Evolutionary conservation across 2,113 vertebrate genomes (phyloP).

Genomic region (Suricata suricatta): DNA sequence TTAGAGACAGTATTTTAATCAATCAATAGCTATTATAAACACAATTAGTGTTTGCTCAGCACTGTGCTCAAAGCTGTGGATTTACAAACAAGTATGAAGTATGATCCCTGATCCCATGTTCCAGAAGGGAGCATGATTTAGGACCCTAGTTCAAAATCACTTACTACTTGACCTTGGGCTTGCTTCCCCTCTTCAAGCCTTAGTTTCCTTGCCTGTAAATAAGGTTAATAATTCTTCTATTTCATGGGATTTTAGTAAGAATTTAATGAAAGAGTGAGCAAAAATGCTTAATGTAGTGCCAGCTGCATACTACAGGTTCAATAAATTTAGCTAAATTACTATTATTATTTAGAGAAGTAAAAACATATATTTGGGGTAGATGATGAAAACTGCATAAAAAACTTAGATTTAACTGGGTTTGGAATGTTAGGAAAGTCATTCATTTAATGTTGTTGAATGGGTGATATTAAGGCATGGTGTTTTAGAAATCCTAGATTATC

Average conservation of each 20-base stretch:
- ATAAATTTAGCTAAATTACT: not conserved
- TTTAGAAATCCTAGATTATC: not conserved
- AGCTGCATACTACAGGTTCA: not conserved
- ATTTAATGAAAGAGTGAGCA: not conserved
- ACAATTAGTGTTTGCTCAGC: not conserved
- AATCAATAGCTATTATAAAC: not conserved
- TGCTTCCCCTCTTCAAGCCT: not conserved
- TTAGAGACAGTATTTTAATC: not conserved
- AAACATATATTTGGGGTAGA: not conserved
- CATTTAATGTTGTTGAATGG: not conserved
- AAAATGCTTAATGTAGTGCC: not conserved
- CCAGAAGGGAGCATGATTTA: not conserved
- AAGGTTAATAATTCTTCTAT: not conserved
- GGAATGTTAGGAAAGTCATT: not conserved
- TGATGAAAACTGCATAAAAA: not conserved
- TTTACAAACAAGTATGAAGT: not conserved
- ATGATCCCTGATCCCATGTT: not conserved
- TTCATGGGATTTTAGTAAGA: not conserved
- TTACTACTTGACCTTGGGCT: not conserved
- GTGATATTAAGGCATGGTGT: not conserved
- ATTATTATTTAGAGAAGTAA: not conserved
- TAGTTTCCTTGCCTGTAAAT: not conserved
- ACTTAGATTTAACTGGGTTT: not conserved
- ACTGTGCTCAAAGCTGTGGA: not conserved
- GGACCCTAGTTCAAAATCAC: not conserved